These are phyloP conservation scores for Exaiptasia diaphana DNA, from an alignment of 64 coral and sea anemone species.

Conservation along the genomic window DNA sequence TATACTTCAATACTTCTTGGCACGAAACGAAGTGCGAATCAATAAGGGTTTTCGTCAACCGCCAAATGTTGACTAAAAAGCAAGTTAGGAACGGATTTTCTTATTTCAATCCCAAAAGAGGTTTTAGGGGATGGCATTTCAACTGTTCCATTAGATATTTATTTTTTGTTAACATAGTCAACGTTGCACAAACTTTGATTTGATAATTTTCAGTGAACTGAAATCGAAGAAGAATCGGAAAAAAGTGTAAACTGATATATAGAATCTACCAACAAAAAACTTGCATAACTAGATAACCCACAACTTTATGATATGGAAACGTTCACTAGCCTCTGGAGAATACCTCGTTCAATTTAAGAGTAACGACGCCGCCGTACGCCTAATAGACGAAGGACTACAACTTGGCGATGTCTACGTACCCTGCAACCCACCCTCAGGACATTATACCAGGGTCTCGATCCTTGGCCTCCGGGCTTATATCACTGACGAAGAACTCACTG, in stretches of 20 bases:
- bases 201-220: too few relatives aligned
- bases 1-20: background rate
- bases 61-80: slow-evolving; percentile 2
- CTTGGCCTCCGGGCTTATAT: slow-evolving; percentile 9
- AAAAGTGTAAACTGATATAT: too few relatives aligned
- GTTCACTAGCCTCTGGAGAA: background rate
- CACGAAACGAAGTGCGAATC: background rate
- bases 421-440: background rate
- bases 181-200: too few relatives aligned
- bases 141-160: slow-evolving; percentile 14
- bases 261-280: too few relatives aligned
- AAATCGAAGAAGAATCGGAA: too few relatives aligned
- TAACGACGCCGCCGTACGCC: background rate
- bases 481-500: background rate
- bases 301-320: too few relatives aligned
- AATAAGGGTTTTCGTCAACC: slow-evolving; percentile 11
- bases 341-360: background rate
- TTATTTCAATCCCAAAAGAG: slow-evolving; percentile 5
- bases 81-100: background rate
- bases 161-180: too few relatives aligned
- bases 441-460: background rate
- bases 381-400: background rate
- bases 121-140: slow-evolving; percentile 10
- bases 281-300: too few relatives aligned
- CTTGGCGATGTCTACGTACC: background rate